Base-by-base conservation (phyloP, 2,797 vertebrate genomes). In the Gymnocypris eckloni region DNA sequence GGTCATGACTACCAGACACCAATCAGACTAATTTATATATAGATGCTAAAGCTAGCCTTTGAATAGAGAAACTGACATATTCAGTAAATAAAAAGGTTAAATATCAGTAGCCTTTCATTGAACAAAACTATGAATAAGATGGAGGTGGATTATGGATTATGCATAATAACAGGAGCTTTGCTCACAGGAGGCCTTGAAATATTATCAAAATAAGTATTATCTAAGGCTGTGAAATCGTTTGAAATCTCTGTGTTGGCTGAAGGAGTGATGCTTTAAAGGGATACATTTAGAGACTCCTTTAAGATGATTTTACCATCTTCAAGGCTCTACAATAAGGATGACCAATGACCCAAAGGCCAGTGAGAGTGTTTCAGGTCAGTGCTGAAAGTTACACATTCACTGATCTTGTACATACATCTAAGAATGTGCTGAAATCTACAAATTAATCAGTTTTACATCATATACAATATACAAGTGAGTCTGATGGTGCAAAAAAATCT, bases 111-210 rank as follows among this genome's bases (percentile, higher is more conserved):
- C 15, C 43, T 37, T 39, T 69, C 37, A 69, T 39, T 39, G 7
- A 39, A 69, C 66, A 69, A 20, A 39, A 69, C 33, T 39, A 69
- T 48, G 61, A 80, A 67, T 67, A 67, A 37, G 41, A 67, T 20
- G 25, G 43, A 67, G 48, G 66, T 70, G 79, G 20, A 64, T 48
- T 82, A 72, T 71, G 33, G 37, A 82, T 82, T 66, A 72, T 37
- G 18, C 18, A 75, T 52, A 78, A 41, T 45, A 84, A 64, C 70
- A 54, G 37, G 37, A 77, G 48, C 16, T 15, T 43, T 54, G 45
- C 22, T 69, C 25, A 77, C 4, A 77, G 33, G 25, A 75, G 70
- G 18, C 25, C 25, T 79, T 79, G 52, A 85, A 79, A 79, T 79
- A 39, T 67, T 4, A 70, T 81, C 33, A 70, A 81, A 69, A 69